Percentiles rank a stretch among this genome's conserved stretches.
These are phyloP conservation scores for Drosophila equinoxialis DNA, from an alignment of 1,140 invertebrate species.

Conservation along the genomic window DNA sequence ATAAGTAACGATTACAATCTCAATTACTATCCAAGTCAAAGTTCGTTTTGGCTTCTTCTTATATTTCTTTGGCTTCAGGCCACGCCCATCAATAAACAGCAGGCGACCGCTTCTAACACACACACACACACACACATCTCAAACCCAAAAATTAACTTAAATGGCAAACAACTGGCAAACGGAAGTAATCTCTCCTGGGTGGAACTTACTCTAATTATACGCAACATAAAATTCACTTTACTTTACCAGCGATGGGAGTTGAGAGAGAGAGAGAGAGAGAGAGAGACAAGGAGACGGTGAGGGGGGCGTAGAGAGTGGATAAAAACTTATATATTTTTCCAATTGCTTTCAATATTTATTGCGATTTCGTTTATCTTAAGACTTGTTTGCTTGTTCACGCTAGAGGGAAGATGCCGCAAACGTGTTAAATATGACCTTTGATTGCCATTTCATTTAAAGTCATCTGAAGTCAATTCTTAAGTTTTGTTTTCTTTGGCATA, in stretches of 20 bases:
- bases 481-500: neutral
- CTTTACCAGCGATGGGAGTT: neutral
- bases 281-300: neutral
- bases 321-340: slow-evolving; percentile 9
- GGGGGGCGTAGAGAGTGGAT: too few species aligned
- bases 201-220: slow-evolving; percentile 77
- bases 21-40: slow-evolving; percentile 64
- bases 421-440: slow-evolving; percentile 3
- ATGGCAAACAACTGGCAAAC: slow-evolving; percentile 43
- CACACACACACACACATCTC: neutral
- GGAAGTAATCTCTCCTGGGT: slow-evolving; percentile 72
- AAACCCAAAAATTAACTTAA: slow-evolving; percentile 67
- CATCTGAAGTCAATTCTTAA: neutral
- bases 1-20: slow-evolving; percentile 81
- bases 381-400: neutral
- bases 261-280: slow-evolving; percentile 6
- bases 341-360: slow-evolving; percentile 5
- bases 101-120: slow-evolving; percentile 11
- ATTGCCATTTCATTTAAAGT: slow-evolving; percentile 4
- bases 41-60: neutral
- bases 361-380: neutral
- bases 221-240: slow-evolving; percentile 78
- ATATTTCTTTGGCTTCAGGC: neutral
- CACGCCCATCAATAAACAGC: slow-evolving; percentile 52
- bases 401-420: neutral